phyloP scores from a whole-genome alignment of 2,113 vertebrate species.

The Petaurus breviceps region DNA sequence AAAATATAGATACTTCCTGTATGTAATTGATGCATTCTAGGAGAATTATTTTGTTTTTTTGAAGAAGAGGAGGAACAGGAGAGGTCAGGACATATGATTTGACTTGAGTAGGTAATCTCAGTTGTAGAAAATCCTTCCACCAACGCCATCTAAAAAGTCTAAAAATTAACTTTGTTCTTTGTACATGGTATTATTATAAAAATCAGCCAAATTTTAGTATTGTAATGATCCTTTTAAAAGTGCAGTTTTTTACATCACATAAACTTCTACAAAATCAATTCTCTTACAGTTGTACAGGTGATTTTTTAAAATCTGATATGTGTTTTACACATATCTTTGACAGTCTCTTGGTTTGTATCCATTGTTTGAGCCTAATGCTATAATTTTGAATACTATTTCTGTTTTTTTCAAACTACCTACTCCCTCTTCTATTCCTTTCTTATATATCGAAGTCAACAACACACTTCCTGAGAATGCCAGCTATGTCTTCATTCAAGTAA shows the following conservation, averaged over 20 bases:
- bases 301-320: not conserved
- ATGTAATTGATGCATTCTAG: conserved; percentile 62
- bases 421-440: not conserved
- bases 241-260: not conserved
- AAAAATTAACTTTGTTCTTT: not conserved
- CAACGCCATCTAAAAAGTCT: not conserved
- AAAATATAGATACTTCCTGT: conserved; percentile 68
- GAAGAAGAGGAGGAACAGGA: not conserved
- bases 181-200: not conserved
- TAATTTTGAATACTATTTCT: not conserved
- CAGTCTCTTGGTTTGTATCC: not conserved
- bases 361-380: not conserved
- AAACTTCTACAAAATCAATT: not conserved
- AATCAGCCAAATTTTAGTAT: not conserved
- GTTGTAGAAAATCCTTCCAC: not conserved
- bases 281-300: not conserved
- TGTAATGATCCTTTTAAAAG: not conserved
- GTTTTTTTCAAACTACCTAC: not conserved
- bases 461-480: not conserved
- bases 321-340: not conserved
- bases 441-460: not conserved
- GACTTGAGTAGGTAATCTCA: not conserved
- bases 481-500: not conserved
- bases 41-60: conserved; percentile 16
- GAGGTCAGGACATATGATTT: not conserved